Conservation (phyloP, 2,888 invertebrate species). For the Macaria liturata region DNA sequence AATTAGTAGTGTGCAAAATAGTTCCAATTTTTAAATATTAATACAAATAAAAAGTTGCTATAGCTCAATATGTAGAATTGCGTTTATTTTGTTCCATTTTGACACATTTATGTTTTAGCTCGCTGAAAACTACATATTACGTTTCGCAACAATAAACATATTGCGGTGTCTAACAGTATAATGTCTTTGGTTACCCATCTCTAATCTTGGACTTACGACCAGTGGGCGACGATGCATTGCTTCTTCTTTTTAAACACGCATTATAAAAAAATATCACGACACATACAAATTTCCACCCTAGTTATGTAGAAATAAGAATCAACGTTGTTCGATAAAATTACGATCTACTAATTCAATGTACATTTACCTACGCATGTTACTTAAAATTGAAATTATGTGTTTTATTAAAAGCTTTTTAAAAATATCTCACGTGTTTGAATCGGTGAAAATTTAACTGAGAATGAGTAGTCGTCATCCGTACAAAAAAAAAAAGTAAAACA, state of each 20-base stretch:
- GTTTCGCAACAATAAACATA: too few relatives aligned
- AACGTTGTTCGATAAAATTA: constrained; percentile 7
- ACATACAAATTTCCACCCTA: constrained; percentile 36
- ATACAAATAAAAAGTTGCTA: too few relatives aligned
- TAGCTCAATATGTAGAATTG: too few relatives aligned
- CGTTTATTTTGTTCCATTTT: too few relatives aligned
- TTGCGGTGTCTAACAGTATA: too few relatives aligned
- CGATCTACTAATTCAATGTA: constrained; percentile 36
- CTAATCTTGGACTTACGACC: constrained; percentile 47
- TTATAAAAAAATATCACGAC: constrained; percentile 43
- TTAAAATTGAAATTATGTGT: constrained; percentile 37
- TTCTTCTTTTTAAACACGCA: constrained; percentile 49
- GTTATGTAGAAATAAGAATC: not conserved
- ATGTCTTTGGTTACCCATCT: constrained; percentile 1
- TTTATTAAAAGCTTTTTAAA: constrained; percentile 34
- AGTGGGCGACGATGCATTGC: constrained; percentile 56
- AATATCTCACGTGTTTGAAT: constrained; percentile 32
- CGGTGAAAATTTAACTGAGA: constrained; percentile 1
- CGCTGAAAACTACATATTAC: too few relatives aligned
- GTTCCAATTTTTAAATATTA: too few relatives aligned
- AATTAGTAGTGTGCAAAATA: too few relatives aligned
- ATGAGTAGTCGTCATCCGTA: too few relatives aligned
- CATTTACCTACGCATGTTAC: constrained; percentile 26
- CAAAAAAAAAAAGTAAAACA: too few relatives aligned
- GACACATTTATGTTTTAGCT: too few relatives aligned